A percentile compares a stretch with the other conserved stretches of the same genome.
Evolutionary conservation across 1,140 invertebrate genomes (phyloP).

Genomic region (Dinoponera quadriceps): DNA sequence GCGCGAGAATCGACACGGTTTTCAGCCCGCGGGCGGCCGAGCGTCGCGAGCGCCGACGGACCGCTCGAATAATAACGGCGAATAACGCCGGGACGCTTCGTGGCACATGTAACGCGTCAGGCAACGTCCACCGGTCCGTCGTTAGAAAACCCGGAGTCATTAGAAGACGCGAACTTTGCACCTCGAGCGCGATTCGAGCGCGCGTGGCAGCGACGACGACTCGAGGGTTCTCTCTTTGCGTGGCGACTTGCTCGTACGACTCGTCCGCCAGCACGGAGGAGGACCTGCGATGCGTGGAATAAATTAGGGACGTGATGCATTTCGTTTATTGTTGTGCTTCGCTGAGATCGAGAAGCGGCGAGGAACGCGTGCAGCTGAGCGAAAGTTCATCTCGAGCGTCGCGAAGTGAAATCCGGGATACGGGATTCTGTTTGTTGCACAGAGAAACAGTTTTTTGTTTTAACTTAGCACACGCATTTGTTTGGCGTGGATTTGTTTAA

Average conservation of each 20-base stretch:
- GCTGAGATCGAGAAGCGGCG: background rate
- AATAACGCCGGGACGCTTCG: background rate
- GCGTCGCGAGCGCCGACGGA: background rate
- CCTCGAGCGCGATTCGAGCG: background rate
- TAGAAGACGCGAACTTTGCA: background rate
- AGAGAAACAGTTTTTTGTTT: background rate
- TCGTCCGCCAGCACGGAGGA: background rate
- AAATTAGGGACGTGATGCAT: slow-evolving; percentile 27
- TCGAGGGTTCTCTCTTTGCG: background rate
- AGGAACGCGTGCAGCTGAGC: background rate
- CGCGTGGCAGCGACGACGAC: background rate
- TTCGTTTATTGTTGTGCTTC: background rate
- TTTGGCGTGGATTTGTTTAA: no score
- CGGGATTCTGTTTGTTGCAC: background rate
- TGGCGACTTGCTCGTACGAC: background rate
- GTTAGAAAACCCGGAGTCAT: background rate
- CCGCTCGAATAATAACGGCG: no score
- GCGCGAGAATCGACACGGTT: background rate
- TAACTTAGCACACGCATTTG: no score
- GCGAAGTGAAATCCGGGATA: background rate
- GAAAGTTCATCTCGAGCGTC: slow-evolving; percentile 6
- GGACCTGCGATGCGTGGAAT: background rate
- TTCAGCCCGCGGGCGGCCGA: background rate
- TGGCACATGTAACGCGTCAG: background rate
- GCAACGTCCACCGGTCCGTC: background rate